Percentiles rank a stretch among this genome's conserved stretches.
These are phyloP conservation scores for Sycophaga agraensis DNA, from an alignment of 1,140 invertebrate genomes.

Conservation along the genomic window DNA sequence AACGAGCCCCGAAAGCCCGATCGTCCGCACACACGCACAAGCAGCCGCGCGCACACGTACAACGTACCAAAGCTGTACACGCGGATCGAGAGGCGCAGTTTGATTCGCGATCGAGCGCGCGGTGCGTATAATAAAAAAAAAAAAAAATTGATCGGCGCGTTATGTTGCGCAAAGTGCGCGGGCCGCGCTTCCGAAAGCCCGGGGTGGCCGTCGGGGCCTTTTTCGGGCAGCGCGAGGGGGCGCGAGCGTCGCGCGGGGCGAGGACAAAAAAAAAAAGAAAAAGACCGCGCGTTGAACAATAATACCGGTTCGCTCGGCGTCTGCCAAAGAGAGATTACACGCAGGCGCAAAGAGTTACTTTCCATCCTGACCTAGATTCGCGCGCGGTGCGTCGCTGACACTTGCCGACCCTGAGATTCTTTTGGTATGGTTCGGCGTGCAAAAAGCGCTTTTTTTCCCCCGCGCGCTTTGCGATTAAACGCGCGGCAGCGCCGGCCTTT, in stretches of 20 bases:
- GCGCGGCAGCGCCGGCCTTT: neutral
- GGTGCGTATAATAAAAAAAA: neutral
- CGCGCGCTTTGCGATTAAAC: neutral
- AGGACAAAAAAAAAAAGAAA: neutral
- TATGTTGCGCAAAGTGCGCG: constrained; percentile 3
- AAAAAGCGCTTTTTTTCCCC: constrained; percentile 10
- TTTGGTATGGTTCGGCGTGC: constrained; percentile 34
- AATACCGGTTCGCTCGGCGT: constrained; percentile 45
- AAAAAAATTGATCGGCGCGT: neutral
- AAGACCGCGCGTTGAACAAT: constrained; percentile 41
- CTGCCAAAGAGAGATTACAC: constrained; percentile 46
- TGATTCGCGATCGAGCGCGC: too few relatives aligned
- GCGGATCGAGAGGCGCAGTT: neutral
- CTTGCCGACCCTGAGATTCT: constrained; percentile 46
- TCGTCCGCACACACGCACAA: too few relatives aligned
- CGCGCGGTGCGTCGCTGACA: constrained; percentile 40
- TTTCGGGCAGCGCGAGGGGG: neutral
- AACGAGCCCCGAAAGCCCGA: too few relatives aligned
- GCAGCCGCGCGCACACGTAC: too few relatives aligned
- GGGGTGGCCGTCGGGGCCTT: neutral
- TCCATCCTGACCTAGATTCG: constrained; percentile 52
- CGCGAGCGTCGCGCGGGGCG: too few relatives aligned
- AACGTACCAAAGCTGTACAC: constrained; percentile 26
- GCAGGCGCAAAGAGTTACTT: constrained; percentile 43
- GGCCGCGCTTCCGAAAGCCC: constrained; percentile 21